phyloP scores from a whole-genome alignment of 2,797 vertebrate genomes.

The Myotis vivesi region DNA sequence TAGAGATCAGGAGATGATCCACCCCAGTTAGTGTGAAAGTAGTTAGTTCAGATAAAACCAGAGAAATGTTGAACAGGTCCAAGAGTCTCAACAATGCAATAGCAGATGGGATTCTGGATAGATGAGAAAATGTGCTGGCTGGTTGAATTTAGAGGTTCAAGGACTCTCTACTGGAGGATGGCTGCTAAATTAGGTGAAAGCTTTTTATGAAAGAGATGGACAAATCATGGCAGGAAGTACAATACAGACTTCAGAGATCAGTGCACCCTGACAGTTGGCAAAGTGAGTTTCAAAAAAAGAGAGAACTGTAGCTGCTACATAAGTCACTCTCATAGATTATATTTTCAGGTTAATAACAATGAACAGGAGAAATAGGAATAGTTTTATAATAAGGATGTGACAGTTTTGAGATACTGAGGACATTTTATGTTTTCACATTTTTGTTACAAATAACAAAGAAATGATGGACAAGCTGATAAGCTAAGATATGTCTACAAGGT shows the following conservation, averaged over 20 bases:
- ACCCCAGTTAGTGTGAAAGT: neutral
- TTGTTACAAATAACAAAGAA: neutral
- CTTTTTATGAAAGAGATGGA: neutral
- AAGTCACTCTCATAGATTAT: conserved; percentile 1
- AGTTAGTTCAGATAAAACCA: conserved; percentile 7
- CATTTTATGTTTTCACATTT: neutral
- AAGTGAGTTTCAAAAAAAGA: conserved; percentile 35
- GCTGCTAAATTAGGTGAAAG: conserved; percentile 3
- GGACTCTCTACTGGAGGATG: conserved; percentile 21
- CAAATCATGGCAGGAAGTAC: conserved; percentile 34
- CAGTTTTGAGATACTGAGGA: neutral
- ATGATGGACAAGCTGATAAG: neutral
- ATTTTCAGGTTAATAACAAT: conserved; percentile 44
- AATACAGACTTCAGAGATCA: neutral
- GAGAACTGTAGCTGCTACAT: neutral
- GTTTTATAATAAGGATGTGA: neutral
- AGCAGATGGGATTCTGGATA: neutral
- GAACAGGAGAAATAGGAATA: conserved; percentile 9
- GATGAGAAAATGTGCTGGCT: neutral
- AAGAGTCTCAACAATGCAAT: neutral
- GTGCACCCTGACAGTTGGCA: conserved; percentile 35
- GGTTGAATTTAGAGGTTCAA: conserved; percentile 41
- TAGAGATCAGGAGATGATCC: neutral
- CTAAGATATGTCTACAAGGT: neutral
- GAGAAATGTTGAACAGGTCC: neutral